A percentile compares a stretch with the other conserved stretches of the same genome.
phyloP scores from a whole-genome alignment of 2,888 invertebrate species.

The Ditula angustiorana region DNA sequence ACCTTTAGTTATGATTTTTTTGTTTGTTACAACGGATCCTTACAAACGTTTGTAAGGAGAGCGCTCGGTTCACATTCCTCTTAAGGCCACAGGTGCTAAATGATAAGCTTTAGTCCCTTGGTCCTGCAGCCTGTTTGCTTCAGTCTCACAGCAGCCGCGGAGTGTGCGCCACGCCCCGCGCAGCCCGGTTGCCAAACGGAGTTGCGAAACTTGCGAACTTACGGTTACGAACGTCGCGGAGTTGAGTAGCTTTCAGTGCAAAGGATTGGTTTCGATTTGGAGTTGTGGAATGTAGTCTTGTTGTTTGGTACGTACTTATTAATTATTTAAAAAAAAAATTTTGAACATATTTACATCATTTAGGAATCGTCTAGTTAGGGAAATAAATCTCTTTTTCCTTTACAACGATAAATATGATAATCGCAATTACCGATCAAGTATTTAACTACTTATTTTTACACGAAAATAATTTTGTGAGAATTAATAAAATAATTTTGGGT shows the following conservation, averaged over 20 bases:
- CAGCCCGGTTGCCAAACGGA: constrained; percentile 30
- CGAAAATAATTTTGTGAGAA: no score
- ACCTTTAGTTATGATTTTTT: not conserved
- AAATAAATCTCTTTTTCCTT: no score
- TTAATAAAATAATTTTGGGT: no score
- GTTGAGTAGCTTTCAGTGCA: not conserved
- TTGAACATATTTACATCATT: no score
- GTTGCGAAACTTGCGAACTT: not conserved
- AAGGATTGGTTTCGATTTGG: not conserved
- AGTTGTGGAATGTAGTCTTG: not conserved
- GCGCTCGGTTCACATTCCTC: no score
- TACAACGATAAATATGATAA: no score
- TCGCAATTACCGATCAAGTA: no score
- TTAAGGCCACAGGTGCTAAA: no score
- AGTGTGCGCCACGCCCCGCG: constrained; percentile 30
- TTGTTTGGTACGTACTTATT: not conserved
- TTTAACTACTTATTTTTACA: no score
- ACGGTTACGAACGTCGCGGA: not conserved
- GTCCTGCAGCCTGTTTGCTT: constrained; percentile 38
- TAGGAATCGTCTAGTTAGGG: no score
- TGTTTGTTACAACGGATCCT: not conserved
- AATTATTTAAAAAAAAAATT: not conserved
- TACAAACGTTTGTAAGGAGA: no score
- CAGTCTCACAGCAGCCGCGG: constrained; percentile 29
- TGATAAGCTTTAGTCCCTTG: no score